phyloP scores from a whole-genome alignment of 2,113 vertebrate genomes.

The Pionites leucogaster region DNA sequence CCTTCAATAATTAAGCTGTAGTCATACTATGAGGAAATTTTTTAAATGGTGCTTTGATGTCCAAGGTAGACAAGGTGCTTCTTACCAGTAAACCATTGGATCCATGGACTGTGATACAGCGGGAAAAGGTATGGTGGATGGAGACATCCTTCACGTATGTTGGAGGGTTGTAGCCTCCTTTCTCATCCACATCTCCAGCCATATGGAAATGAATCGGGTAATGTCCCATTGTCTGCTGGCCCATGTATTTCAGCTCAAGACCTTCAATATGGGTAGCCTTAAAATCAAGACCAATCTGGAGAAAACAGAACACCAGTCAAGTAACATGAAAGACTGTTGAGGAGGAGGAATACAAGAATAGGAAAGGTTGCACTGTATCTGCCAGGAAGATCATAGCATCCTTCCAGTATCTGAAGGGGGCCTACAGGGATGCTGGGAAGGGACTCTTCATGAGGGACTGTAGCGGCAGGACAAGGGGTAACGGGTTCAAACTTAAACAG shows the following conservation, averaged over 20 bases:
- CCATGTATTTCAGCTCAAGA: conserved; percentile 91
- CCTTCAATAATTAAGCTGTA: not conserved
- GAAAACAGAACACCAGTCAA: not conserved
- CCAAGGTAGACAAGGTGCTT: not conserved
- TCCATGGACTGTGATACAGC: conserved; percentile 91
- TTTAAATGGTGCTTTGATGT: not conserved
- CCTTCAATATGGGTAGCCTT: conserved; percentile 88
- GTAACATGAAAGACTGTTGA: not conserved
- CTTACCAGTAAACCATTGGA: conserved; percentile 97
- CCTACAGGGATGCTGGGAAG: too few species aligned
- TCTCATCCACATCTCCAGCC: conserved; percentile 90
- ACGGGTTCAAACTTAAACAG: too few species aligned
- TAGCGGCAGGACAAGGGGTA: too few species aligned
- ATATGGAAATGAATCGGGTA: conserved; percentile 97
- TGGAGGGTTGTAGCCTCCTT: conserved; percentile 87
- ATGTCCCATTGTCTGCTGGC: conserved; percentile 95
- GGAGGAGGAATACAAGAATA: not conserved
- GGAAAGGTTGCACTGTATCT: not conserved
- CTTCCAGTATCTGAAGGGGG: too few species aligned
- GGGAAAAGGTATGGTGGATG: conserved; percentile 95
- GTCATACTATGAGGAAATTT: not conserved
- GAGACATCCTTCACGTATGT: conserved; percentile 86
- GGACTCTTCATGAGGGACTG: too few species aligned
- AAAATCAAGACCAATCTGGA: conserved; percentile 87
- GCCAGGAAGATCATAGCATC: not conserved